phyloP scores from a whole-genome alignment of 2,797 vertebrate genomes.

The Acrossocheilus fasciatus region DNA sequence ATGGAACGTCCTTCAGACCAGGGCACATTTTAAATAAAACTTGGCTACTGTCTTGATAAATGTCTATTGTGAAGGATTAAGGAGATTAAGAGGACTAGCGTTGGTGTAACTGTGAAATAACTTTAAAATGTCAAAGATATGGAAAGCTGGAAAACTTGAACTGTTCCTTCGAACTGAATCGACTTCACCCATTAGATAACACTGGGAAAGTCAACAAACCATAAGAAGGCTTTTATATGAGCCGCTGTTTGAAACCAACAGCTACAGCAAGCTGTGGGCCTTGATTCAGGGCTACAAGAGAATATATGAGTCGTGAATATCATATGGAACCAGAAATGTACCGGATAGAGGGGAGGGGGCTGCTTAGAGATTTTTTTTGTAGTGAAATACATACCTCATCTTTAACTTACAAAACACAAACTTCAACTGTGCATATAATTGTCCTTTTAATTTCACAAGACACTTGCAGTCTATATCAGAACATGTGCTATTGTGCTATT shows the following conservation, averaged over 20 bases:
- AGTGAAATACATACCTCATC: neutral
- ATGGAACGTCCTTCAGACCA: constrained; percentile 90
- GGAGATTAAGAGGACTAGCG: neutral
- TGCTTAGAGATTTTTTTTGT: neutral
- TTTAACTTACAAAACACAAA: constrained; percentile 3
- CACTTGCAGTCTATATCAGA: constrained; percentile 4
- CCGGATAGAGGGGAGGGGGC: neutral
- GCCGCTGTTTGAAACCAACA: constrained; percentile 90
- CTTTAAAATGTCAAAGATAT: neutral
- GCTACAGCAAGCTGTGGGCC: constrained; percentile 85
- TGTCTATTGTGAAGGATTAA: constrained; percentile 78
- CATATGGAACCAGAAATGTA: neutral
- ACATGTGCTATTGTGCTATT: constrained; percentile 27
- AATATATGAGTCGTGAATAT: neutral
- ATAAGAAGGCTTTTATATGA: constrained; percentile 85
- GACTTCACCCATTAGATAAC: constrained; percentile 70
- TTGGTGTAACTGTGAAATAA: neutral
- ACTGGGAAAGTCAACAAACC: constrained; percentile 85
- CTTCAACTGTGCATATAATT: neutral
- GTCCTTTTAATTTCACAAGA: constrained; percentile 16
- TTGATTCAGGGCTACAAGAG: constrained; percentile 85
- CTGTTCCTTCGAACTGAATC: constrained; percentile 86
- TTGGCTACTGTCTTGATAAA: constrained; percentile 93
- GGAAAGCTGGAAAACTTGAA: neutral
- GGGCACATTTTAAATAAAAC: constrained; percentile 93